A percentile compares a stretch with the other conserved stretches of the same genome.
Evolutionary conservation across 2,113 vertebrate species (phyloP).

Genomic region (Misgurnus mizolepis): DNA sequence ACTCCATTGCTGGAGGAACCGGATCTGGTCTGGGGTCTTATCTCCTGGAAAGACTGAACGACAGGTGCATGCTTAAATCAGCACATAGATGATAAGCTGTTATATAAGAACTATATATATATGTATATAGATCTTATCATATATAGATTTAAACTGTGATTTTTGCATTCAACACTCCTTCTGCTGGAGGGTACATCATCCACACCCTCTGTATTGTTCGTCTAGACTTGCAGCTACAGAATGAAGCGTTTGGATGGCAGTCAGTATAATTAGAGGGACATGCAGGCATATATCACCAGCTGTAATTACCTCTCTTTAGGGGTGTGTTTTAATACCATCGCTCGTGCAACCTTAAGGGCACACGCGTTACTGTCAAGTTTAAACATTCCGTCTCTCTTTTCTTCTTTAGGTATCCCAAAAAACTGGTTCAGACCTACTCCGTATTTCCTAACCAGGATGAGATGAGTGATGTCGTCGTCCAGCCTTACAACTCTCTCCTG

Average conservation of each 20-base stretch:
- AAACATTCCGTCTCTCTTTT: not conserved
- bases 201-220: slow-evolving; percentile 32
- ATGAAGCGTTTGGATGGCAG: slow-evolving; percentile 26
- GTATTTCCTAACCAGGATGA: slow-evolving; percentile 98
- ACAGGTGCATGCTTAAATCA: slow-evolving; percentile 78
- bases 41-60: slow-evolving; percentile 94
- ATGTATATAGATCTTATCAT: too few relatives aligned
- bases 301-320: slow-evolving; percentile 36
- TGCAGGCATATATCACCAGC: slow-evolving; percentile 1
- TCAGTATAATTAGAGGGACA: slow-evolving; percentile 35
- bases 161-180: not conserved
- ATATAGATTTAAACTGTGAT: not conserved
- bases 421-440: slow-evolving; percentile 96
- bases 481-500: slow-evolving; percentile 96
- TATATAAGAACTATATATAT: too few relatives aligned
- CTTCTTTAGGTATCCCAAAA: slow-evolving; percentile 90
- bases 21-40: slow-evolving; percentile 96
- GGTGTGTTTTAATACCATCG: slow-evolving; percentile 19
- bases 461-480: slow-evolving; percentile 98
- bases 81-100: not conserved
- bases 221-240: not conserved
- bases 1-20: slow-evolving; percentile 96
- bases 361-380: not conserved
- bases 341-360: slow-evolving; percentile 11
- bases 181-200: not conserved